Evolutionary conservation across 2,888 invertebrate genomes (phyloP).

Genomic region (Nebria brevicollis): DNA sequence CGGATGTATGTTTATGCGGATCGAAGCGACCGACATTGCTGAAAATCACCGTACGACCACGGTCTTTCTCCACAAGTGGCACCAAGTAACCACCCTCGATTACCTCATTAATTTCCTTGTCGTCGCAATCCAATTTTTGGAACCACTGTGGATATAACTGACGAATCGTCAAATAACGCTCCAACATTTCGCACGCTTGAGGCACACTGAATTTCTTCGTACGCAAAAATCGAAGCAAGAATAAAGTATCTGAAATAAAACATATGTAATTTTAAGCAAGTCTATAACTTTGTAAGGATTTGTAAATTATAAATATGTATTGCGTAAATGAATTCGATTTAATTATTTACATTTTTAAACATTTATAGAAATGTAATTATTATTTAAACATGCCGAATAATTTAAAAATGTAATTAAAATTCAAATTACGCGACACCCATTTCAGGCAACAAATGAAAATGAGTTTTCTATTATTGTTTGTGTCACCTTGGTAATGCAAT

Average conservation of each 20-base stretch:
- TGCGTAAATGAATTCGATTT: no score
- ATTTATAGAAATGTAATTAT: no score
- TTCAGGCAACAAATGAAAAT: neutral
- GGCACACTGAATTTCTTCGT: conserved; percentile 90
- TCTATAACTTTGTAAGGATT: no score
- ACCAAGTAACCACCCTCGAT: conserved; percentile 83
- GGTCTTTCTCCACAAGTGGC: conserved; percentile 78
- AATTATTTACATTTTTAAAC: no score
- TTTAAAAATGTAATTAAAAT: conserved; percentile 11
- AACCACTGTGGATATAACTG: conserved; percentile 90
- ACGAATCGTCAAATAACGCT: conserved; percentile 85
- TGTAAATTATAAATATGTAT: no score
- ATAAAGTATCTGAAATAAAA: conserved; percentile 72
- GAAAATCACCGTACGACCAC: conserved; percentile 81
- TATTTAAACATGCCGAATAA: neutral
- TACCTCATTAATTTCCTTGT: conserved; percentile 81
- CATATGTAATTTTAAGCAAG: no score
- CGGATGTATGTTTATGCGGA: conserved; percentile 70
- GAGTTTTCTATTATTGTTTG: conserved; percentile 21
- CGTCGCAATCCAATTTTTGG: conserved; percentile 80
- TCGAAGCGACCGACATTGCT: conserved; percentile 77
- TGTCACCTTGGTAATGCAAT: conserved; percentile 24
- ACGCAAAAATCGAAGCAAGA: conserved; percentile 84
- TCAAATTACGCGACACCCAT: neutral
- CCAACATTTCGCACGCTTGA: conserved; percentile 86